A percentile compares a stretch with the other conserved stretches of the same genome.
Evolutionary conservation across 2,113 vertebrate genomes (phyloP).

Genomic region (Dicaeum eximium): DNA sequence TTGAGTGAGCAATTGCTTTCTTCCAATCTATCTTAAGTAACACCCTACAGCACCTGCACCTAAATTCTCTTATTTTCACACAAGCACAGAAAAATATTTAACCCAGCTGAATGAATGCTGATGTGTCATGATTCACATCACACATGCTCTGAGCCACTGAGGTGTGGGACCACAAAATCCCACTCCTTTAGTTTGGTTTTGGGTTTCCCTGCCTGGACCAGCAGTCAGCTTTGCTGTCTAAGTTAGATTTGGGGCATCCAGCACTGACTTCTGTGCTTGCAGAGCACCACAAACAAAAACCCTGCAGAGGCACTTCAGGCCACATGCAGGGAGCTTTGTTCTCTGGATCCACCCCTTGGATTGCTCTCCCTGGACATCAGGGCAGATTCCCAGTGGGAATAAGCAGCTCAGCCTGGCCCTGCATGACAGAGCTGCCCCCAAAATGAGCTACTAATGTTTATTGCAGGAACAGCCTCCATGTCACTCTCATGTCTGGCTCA

Average conservation of each 20-base stretch:
- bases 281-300: background rate
- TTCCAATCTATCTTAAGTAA: background rate
- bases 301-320: background rate
- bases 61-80: background rate
- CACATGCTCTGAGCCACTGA: background rate
- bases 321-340: background rate
- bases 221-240: background rate
- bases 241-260: background rate
- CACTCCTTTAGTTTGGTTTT: background rate
- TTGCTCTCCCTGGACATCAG: background rate
- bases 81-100: background rate
- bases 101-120: background rate
- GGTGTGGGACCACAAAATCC: background rate
- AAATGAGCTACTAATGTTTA: background rate
- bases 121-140: background rate
- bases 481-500: constrained; percentile 12
- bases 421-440: background rate
- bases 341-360: background rate
- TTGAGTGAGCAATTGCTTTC: background rate
- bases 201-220: background rate
- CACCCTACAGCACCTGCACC: background rate
- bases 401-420: background rate
- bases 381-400: background rate
- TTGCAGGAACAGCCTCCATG: background rate
- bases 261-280: background rate